Percentiles rank a stretch among this genome's conserved stretches.
Evolutionary conservation across 1,140 invertebrate genomes (phyloP).

Genomic region (Drosophila ananassae): DNA sequence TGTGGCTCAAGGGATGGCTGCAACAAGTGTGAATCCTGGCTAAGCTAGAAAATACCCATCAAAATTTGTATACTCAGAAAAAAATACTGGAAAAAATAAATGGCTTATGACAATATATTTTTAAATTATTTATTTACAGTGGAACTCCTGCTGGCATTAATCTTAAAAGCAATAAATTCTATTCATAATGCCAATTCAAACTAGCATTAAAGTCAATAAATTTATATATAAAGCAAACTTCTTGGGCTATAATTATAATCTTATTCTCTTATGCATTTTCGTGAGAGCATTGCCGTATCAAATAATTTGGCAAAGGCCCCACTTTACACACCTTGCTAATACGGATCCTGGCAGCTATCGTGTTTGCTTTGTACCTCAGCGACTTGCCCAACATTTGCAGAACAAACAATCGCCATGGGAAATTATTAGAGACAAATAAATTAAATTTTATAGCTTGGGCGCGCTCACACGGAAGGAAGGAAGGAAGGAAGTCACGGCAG

Average conservation of each 20-base stretch:
- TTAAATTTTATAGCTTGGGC: conserved; percentile 74
- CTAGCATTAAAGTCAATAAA: neutral
- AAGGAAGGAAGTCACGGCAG: conserved; percentile 21
- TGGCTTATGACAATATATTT: neutral
- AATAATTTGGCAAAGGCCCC: neutral
- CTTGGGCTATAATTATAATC: conserved; percentile 1
- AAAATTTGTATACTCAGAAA: neutral
- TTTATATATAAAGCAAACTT: neutral
- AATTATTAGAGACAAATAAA: conserved; percentile 82
- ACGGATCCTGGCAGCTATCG: neutral
- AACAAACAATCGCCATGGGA: conserved; percentile 80
- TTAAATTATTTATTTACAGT: too few relatives aligned
- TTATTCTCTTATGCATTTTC: neutral
- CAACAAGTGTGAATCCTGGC: conserved; percentile 23
- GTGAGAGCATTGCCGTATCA: neutral
- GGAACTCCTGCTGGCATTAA: neutral
- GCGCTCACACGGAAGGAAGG: conserved; percentile 54
- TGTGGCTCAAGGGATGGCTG: conserved; percentile 24
- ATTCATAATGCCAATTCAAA: neutral
- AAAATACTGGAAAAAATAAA: neutral
- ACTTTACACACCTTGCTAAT: neutral
- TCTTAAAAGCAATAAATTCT: neutral
- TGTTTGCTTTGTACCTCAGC: conserved; percentile 4
- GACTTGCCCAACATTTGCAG: conserved; percentile 29
- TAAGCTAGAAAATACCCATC: neutral